Evolutionary conservation across 2,888 invertebrate species (phyloP), one percentile per base, ranked within the genome.

Genomic region (Drosophila setosimentum): DNA sequence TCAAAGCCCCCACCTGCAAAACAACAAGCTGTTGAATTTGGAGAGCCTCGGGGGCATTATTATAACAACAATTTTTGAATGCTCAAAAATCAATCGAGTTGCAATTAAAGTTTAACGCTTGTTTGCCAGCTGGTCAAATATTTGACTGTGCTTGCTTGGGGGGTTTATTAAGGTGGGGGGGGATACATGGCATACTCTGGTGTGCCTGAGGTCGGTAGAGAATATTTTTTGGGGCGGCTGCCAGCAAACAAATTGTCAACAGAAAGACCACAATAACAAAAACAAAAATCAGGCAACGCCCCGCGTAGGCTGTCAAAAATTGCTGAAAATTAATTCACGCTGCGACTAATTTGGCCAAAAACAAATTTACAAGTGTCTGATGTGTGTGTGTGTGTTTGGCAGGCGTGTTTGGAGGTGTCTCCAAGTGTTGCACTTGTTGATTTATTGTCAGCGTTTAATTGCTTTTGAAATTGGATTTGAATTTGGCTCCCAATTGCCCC

Each of bases 391-490:
- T 62, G 57, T 63, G 57, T 78, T 68, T 67, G 79, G 69, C 68
- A 82, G 79, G 77, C 76, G 58, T 76, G 76, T 61, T 68, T 64
- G 73, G 73, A 83, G 89, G 84, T 86, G 88, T 80, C 80, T 71
- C 80, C 72, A 69, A 86, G 65, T 83, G 82, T 63, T 85, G 84
- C 89, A 88, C 87, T 83, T 88, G 83, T 81, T 90, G 91, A 91
- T 91, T 91, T 91, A 91, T 91, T 82, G 82, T 66, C 72, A 75
- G 68, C 68, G 76, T 80, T 91, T 91, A 91, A 91, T 91, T 91
- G 87, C 87, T 88, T 91, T 91, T 81, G 80, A 83, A 91, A 87
- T 87, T 87, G 85, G 77, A 78, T 91, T 87, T 82, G 73, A 86
- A 73, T 75, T 69, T 42, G 30, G 40, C n/a, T 42, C 35, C 10